phyloP scores from a whole-genome alignment of 2,113 vertebrate species.

The Campylomormyrus numenius region DNA sequence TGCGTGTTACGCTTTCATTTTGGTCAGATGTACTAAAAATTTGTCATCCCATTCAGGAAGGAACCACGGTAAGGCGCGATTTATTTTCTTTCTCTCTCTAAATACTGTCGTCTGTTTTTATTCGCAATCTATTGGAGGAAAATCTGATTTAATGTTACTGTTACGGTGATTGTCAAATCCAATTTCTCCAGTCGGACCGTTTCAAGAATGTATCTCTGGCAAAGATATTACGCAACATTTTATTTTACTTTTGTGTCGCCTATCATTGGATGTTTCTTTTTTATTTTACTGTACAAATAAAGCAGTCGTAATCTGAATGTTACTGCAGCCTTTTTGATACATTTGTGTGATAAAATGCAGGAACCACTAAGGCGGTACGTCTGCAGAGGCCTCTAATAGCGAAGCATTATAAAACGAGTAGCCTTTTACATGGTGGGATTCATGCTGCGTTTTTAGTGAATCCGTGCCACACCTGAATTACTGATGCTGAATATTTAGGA shows the following conservation, averaged over 20 bases:
- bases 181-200: neutral
- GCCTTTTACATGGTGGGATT: neutral
- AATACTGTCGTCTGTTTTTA: neutral
- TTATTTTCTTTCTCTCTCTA: neutral
- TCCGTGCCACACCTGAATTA: neutral
- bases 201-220: neutral
- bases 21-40: neutral
- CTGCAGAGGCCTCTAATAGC: constrained; percentile 3
- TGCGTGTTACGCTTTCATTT: neutral
- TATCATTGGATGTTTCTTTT: neutral
- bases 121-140: neutral
- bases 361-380: neutral
- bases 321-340: neutral
- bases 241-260: neutral
- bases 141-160: neutral
- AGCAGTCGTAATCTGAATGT: neutral
- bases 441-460: neutral
- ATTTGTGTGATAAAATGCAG: neutral
- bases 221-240: neutral
- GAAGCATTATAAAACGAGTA: neutral
- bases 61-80: neutral
- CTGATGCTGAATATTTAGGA: neutral
- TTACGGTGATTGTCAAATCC: neutral
- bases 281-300: neutral
- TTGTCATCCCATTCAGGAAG: neutral